Base-by-base conservation (phyloP, 1,140 invertebrate species). In the Proctacanthus coquilletti region DNA sequence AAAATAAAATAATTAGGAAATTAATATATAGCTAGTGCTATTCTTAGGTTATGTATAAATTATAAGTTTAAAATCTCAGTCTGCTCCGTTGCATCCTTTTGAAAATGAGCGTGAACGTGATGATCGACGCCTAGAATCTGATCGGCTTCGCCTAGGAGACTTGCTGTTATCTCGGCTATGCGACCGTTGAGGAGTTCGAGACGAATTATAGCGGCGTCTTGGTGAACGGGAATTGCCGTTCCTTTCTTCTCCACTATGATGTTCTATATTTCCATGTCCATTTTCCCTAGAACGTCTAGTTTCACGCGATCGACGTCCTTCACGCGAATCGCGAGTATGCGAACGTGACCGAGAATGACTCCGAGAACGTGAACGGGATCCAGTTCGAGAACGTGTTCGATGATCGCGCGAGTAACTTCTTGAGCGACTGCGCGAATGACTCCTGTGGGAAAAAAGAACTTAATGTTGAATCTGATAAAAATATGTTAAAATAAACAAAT, bases 341-440 rank as follows among this genome's bases (percentile, higher is more conserved):
- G 40, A 36, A 14, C 39, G 42, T 32, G 58, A 62, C 32, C 50
- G 44, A n/a, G 56, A 56, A 19, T 50, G 43, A 9, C 51, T 52
- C 39, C 56, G 56, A 18, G 53, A 52, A 19, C 53, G 50, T n/a
- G 55, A 59, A 31, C 60, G 48, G 8, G 57, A 56, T 31, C 53
- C 51, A 42, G 59, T 62, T 36, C 60, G 46, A 4, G 60, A 59
- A 17, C 60, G 53, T 39, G 47, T 55, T 15, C 59, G 43, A 21
- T 50, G 50, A 39, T 59, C 55, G 14, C 56, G 45, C 3, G 55
- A 58, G 43, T 56, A 61, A 41, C 64, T 66, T 17, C 65, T 59
- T 8, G 68, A 69, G 21, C 59, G 62, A 42, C 65, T 67, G 17
- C 65, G 59, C 6, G 67, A 69, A 21, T 63, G 65, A 34, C 67